These are phyloP conservation scores for Scotopteryx bipunctaria DNA, from an alignment of 2,888 invertebrate genomes.

Conservation along the genomic window DNA sequence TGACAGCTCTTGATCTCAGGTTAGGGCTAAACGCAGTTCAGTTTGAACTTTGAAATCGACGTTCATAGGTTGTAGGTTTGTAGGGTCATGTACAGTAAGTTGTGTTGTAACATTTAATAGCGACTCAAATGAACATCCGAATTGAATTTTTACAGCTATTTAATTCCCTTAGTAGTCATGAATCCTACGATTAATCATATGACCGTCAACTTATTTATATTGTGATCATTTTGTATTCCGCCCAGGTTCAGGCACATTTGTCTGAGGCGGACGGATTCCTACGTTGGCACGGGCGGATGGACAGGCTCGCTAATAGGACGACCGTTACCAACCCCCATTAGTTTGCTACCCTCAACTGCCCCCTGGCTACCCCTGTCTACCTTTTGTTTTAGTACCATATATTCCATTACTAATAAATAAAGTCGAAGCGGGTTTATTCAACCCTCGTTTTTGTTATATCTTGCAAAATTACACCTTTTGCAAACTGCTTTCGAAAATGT, in stretches of 20 bases:
- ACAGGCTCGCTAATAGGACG: constrained; percentile 14
- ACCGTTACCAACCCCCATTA: constrained; percentile 13
- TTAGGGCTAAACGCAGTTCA: no score
- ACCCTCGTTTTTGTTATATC: background rate
- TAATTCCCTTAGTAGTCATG: no score
- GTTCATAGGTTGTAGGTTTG: no score
- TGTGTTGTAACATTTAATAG: no score
- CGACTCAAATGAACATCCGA: no score
- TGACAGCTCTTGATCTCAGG: no score
- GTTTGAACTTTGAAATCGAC: no score
- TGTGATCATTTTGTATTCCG: background rate
- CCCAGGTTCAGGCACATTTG: background rate
- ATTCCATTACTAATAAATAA: constrained; percentile 11
- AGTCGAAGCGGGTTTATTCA: background rate
- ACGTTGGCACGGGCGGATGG: constrained; percentile 6
- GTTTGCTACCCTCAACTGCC: constrained; percentile 11
- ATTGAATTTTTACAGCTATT: no score
- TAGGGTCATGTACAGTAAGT: no score
- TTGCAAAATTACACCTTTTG: no score
- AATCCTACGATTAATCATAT: no score
- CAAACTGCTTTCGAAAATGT: no score
- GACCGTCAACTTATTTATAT: background rate
- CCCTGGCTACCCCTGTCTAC: constrained; percentile 4
- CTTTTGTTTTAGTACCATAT: constrained; percentile 10
- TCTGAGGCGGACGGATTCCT: constrained; percentile 1